Base-by-base conservation (phyloP, 2,113 vertebrate species). In the Channa maculata region DNA sequence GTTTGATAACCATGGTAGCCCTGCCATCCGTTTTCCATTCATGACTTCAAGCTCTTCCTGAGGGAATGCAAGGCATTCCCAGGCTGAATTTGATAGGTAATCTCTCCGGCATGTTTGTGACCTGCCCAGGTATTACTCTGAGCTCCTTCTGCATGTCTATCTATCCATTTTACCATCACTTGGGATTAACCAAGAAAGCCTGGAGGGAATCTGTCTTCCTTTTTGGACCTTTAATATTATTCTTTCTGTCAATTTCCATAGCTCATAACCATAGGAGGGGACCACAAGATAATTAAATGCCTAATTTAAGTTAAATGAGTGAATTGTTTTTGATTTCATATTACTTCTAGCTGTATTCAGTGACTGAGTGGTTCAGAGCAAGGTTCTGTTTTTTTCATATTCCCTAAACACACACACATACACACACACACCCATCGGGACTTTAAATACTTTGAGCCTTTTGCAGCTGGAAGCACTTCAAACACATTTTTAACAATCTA, bases 11-110 rank as follows among this genome's bases (percentile, higher is more conserved):
- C 12, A 43, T 48, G 13, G 9, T 46, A 34, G 59, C 6, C n/a
- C 65, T 59, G 14, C 80, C 15, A 24, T 12, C 45, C 36, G 79
- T 67, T 65, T 50, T 1, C 48, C 36, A 54, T 41, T 39, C 50
- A 71, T 49, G 43, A 69, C 58, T 58, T 74, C 12, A 6, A 64
- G 61, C 38, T 62, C 10, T 37, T 63, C 55, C 53, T 63, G 2
- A 0, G 34, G 8, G 11, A 69, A 41, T 78, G 5, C 0, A 5
- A 65, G 8, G 43, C 2, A 8, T 68, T 54, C 15, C 53, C 14
- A 53, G 60, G 61, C 13, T 60, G 75, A 67, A 68, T 51, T 65
- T 10, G 38, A 72, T 57, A 66, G 74, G 3, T 79, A 63, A 79
- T 66, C 64, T 57, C 54, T 67, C 43, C 15, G 14, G 46, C 51